Conservation (phyloP, 2,797 vertebrate genomes). For the Cyclopterus lumpus region DNA sequence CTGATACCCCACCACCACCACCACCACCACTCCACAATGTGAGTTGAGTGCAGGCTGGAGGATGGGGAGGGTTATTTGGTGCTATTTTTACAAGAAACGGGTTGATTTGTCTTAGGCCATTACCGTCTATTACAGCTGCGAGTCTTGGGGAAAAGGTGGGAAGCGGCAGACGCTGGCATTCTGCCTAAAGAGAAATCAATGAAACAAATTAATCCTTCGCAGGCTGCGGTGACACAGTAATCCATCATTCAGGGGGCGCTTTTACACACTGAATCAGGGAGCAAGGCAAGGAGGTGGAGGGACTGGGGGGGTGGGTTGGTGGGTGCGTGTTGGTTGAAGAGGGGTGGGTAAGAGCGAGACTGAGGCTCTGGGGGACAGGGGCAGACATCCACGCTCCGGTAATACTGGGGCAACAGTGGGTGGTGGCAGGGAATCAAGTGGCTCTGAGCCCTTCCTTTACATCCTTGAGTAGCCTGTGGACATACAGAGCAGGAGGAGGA, state of each 20-base stretch:
- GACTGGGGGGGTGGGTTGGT: slow-evolving; percentile 79
- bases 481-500: slow-evolving; percentile 63
- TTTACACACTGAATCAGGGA: slow-evolving; percentile 98
- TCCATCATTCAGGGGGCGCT: slow-evolving; percentile 99
- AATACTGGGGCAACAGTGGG: slow-evolving; percentile 88
- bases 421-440: slow-evolving; percentile 87
- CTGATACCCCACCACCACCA: slow-evolving; percentile 16
- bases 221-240: slow-evolving; percentile 99
- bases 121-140: slow-evolving; percentile 98
- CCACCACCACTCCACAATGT: slow-evolving; percentile 46
- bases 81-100: slow-evolving; percentile 95
- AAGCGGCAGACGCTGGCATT: slow-evolving; percentile 99
- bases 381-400: slow-evolving; percentile 91
- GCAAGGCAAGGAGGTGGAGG: slow-evolving; percentile 83
- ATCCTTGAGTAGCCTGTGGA: slow-evolving; percentile 86
- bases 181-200: slow-evolving; percentile 99
- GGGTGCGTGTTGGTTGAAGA: slow-evolving; percentile 62
- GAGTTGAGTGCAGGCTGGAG: slow-evolving; percentile 77
- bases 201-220: slow-evolving; percentile 99
- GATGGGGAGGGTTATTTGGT: slow-evolving; percentile 85
- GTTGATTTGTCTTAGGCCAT: slow-evolving; percentile 99
- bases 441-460: slow-evolving; percentile 83
- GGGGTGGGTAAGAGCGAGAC: slow-evolving; percentile 68
- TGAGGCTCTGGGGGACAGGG: slow-evolving; percentile 89
- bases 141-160: slow-evolving; percentile 97